These are phyloP conservation scores for Cepphus grylle DNA, from an alignment of 2,113 vertebrate species.

Conservation along the genomic window DNA sequence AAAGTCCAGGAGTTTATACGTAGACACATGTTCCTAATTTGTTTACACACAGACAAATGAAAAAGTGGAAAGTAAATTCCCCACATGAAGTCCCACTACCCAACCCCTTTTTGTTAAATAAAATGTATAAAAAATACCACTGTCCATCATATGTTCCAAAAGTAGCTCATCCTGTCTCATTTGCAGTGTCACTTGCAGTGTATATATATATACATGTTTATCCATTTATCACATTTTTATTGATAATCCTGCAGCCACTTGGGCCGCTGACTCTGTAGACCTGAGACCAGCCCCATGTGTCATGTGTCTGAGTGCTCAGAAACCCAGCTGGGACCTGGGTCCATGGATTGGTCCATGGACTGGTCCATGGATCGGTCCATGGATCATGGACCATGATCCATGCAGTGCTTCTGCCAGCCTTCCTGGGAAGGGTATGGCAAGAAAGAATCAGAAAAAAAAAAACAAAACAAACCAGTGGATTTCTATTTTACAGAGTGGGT, in stretches of 20 bases:
- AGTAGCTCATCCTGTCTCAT: background rate
- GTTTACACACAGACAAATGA: background rate
- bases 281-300: background rate
- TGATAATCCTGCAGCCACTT: background rate
- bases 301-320: background rate
- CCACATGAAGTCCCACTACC: background rate
- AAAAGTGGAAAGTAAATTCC: background rate
- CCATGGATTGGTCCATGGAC: too few species aligned
- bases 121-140: background rate
- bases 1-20: background rate
- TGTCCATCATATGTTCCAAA: background rate
- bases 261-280: background rate
- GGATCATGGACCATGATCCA: too few species aligned
- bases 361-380: too few species aligned
- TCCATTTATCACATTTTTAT: background rate
- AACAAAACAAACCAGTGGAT: accelerated
- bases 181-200: background rate
- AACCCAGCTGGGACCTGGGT: background rate
- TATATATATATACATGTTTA: background rate
- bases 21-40: accelerated
- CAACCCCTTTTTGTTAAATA: background rate
- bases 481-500: background rate
- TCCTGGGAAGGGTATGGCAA: background rate
- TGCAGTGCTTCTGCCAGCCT: background rate
- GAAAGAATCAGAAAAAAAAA: background rate